These are phyloP conservation scores for Macrosoma leucophasiata DNA, from an alignment of 2,888 invertebrate species.

Conservation along the genomic window DNA sequence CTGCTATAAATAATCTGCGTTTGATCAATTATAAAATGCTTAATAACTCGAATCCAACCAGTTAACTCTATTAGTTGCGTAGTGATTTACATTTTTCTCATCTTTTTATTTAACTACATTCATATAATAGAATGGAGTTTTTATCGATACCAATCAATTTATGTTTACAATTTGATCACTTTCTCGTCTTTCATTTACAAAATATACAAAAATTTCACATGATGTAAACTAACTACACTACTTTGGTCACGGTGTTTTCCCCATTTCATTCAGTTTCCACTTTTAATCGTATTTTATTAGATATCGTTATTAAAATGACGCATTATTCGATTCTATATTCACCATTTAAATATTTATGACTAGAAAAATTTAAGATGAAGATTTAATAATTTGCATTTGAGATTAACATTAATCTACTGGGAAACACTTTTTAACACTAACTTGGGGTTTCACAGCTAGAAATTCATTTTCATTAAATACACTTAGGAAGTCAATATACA, in stretches of 20 bases:
- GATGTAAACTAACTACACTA: conserved; percentile 26
- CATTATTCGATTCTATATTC: too few species aligned
- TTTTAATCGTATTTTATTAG: too few species aligned
- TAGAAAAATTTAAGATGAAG: conserved; percentile 9
- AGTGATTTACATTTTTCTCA: too few species aligned
- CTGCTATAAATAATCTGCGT: too few species aligned
- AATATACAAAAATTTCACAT: conserved; percentile 48
- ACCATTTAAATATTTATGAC: too few species aligned
- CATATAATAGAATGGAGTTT: conserved; percentile 6
- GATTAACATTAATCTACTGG: conserved; percentile 32
- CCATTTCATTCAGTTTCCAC: conserved; percentile 5
- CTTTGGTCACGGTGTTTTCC: conserved; percentile 29
- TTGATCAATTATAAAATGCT: too few species aligned
- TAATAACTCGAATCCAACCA: too few species aligned
- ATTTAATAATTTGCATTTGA: conserved; percentile 1
- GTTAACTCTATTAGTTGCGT: too few species aligned
- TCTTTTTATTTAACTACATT: too few species aligned
- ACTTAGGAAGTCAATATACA: conserved; percentile 26
- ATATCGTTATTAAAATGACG: too few species aligned
- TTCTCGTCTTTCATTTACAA: conserved; percentile 59
- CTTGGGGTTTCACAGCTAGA: conserved; percentile 46
- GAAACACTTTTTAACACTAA: conserved; percentile 35
- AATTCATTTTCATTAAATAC: too few species aligned
- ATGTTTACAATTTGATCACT: conserved; percentile 41
- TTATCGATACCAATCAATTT: conserved; percentile 10